These are phyloP conservation scores for Aphelinus certus DNA, from an alignment of 1,140 invertebrate genomes.

Conservation along the genomic window DNA sequence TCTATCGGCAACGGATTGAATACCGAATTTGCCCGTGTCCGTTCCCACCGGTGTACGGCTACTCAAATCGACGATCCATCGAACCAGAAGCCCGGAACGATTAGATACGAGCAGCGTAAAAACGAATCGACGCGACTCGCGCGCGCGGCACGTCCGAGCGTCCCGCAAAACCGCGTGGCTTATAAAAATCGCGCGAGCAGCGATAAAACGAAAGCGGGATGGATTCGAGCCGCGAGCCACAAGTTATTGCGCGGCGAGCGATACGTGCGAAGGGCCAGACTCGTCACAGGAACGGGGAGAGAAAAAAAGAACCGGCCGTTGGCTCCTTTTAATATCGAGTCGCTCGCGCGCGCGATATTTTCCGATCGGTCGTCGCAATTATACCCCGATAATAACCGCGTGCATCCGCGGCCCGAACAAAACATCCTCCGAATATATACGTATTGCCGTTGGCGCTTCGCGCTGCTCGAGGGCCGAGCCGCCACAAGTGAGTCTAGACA, in stretches of 20 bases:
- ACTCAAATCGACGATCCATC: no score
- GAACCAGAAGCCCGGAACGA: no score
- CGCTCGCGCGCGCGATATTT: constrained; percentile 13
- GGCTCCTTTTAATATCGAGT: constrained; percentile 22
- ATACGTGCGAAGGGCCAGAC: not conserved
- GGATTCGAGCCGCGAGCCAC: not conserved
- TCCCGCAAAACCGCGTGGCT: no score
- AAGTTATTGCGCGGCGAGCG: constrained; percentile 16
- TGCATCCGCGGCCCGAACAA: not conserved
- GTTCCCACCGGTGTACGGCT: no score
- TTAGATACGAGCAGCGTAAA: no score
- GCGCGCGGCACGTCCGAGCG: no score
- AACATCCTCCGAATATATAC: not conserved
- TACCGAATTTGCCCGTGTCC: no score
- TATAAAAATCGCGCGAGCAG: constrained; percentile 2
- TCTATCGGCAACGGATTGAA: no score
- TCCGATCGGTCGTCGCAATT: not conserved
- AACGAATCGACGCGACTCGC: no score
- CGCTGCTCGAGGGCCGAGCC: no score
- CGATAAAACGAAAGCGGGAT: not conserved
- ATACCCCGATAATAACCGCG: no score
- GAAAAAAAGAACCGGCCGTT: not conserved
- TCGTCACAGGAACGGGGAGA: not conserved
- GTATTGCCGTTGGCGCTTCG: not conserved
- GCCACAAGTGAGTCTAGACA: no score